A percentile compares a stretch with the other conserved stretches of the same genome.
phyloP scores from a whole-genome alignment of 2,797 vertebrate species.

The Enteromius treurensis region DNA sequence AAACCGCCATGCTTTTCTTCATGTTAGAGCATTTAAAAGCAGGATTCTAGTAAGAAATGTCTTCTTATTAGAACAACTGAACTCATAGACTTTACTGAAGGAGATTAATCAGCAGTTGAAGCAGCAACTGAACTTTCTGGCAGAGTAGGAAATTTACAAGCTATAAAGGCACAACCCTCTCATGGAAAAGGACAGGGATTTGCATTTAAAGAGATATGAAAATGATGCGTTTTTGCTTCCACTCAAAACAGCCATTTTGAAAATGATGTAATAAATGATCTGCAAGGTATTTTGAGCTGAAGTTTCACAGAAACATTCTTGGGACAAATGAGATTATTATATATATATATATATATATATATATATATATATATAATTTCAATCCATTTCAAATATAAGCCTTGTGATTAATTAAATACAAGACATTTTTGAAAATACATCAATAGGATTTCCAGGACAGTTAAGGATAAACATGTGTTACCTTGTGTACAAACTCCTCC shows the following conservation, averaged over 20 bases:
- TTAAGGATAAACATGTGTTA: constrained; percentile 57
- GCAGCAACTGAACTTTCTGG: no score
- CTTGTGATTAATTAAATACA: neutral
- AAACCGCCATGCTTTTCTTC: no score
- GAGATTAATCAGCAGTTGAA: no score
- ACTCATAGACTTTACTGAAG: no score
- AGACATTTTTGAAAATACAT: neutral
- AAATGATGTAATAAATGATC: neutral
- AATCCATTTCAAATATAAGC: neutral
- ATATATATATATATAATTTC: no score
- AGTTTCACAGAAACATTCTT: no score
- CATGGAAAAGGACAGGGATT: neutral
- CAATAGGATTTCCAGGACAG: neutral
- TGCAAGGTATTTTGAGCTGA: neutral
- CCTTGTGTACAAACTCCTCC: constrained; percentile 99
- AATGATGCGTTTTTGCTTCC: neutral
- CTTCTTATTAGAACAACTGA: no score
- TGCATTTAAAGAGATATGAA: neutral
- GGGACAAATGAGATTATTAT: no score
- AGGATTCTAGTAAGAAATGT: no score
- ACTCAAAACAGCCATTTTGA: neutral
- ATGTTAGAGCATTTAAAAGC: no score
- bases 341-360: no score
- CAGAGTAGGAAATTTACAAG: no score
- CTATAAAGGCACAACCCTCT: neutral